Evolutionary conservation across 2,113 vertebrate genomes (phyloP).

Genomic region (Ctenodactylus gundi): DNA sequence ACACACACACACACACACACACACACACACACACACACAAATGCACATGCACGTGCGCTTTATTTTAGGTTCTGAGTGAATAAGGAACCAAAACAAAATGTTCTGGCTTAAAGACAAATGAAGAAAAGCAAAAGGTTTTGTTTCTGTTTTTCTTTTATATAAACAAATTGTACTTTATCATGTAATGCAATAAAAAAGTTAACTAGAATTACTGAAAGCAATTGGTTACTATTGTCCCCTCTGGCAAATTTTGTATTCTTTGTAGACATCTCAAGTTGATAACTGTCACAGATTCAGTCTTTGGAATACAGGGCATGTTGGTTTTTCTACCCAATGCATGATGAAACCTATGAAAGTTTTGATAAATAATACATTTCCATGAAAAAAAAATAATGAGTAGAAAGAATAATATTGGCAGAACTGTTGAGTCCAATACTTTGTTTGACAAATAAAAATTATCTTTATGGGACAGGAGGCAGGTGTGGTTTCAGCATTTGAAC

Average conservation of each 20-base stretch:
- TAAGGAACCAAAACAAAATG: no score
- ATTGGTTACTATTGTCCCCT: not conserved
- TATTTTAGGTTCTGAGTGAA: no score
- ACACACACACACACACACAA: no score
- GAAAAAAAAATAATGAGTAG: not conserved
- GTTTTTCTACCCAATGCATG: not conserved
- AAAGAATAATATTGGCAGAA: not conserved
- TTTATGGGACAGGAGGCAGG: not conserved
- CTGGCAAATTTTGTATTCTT: not conserved
- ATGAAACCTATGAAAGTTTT: not conserved
- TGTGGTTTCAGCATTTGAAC: not conserved
- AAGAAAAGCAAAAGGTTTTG: no score
- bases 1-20: no score
- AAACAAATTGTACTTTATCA: no score
- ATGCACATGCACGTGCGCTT: no score
- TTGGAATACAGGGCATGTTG: not conserved
- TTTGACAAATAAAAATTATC: not conserved
- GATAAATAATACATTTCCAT: not conserved
- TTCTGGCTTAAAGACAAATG: not conserved
- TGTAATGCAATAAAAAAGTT: no score
- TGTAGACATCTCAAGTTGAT: not conserved
- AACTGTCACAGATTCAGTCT: not conserved
- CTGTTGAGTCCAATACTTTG: not conserved
- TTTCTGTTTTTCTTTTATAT: no score
- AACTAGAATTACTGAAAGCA: not conserved